These are phyloP conservation scores for Eremophila alpestris DNA, from an alignment of 2,797 vertebrate genomes.

Conservation along the genomic window DNA sequence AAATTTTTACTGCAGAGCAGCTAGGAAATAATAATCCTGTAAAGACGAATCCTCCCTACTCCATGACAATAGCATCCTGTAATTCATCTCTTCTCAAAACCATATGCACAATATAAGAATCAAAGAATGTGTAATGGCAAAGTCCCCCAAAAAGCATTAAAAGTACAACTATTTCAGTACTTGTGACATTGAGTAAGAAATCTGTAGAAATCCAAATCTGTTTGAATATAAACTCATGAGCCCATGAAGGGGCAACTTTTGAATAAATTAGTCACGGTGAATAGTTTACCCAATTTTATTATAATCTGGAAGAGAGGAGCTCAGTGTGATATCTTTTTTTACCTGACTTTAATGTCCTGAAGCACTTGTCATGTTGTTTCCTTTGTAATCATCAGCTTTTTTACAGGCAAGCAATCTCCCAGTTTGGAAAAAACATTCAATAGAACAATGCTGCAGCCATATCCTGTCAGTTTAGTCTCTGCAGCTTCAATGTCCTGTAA, in stretches of 20 bases:
- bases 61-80: neutral
- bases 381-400: neutral
- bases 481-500: neutral
- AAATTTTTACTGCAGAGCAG: neutral
- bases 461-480: neutral
- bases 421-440: neutral
- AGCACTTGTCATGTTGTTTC: neutral
- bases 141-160: neutral
- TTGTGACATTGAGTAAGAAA: conserved; percentile 9
- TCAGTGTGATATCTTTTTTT: neutral
- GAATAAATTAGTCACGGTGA: conserved; percentile 37
- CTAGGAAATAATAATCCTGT: neutral
- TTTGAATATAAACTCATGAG: conserved; percentile 39
- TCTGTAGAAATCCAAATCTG: conserved; percentile 1
- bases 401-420: neutral
- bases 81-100: neutral
- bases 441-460: neutral
- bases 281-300: conserved; percentile 36
- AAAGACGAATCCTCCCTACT: neutral
- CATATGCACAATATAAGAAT: neutral
- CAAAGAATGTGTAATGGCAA: neutral
- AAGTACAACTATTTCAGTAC: neutral
- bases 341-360: conserved; percentile 25
- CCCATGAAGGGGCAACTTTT: neutral
- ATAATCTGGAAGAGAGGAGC: neutral